Percentiles rank a stretch among this genome's conserved stretches.
Conservation (phyloP, 2,797 vertebrate genomes). For the Lacerta agilis region DNA sequence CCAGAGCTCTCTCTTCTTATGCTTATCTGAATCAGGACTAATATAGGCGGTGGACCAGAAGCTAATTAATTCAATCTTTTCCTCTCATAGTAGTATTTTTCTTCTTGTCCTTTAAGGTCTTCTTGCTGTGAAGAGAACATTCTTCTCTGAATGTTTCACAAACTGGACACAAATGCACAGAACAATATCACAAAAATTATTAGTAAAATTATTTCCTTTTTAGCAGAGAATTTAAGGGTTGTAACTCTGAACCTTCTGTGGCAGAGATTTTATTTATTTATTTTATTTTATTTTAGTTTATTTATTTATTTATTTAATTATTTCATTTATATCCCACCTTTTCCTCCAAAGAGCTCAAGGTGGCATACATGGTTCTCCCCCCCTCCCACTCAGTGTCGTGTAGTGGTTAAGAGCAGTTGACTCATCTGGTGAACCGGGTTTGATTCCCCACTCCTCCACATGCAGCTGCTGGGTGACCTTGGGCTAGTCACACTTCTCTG, state of each 20-base stretch:
- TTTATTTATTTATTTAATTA: too few relatives aligned
- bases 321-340: too few relatives aligned
- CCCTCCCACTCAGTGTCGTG: too few relatives aligned
- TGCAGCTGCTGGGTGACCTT: too few relatives aligned
- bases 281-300: too few relatives aligned
- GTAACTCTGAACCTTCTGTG: background rate
- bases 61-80: background rate
- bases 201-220: background rate
- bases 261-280: too few relatives aligned
- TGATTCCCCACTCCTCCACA: too few relatives aligned
- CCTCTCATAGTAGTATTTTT: background rate
- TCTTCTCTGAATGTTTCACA: conserved; percentile 1
- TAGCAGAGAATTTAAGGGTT: background rate
- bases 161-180: background rate
- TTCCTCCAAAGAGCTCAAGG: too few relatives aligned
- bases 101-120: background rate
- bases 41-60: background rate
- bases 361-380: too few relatives aligned
- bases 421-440: too few relatives aligned
- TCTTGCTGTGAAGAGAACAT: background rate
- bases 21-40: conserved; percentile 7
- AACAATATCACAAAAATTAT: background rate
- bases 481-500: too few relatives aligned
- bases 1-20: conserved; percentile 4
- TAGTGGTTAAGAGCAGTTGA: too few relatives aligned